phyloP scores from a whole-genome alignment of 2,888 invertebrate genomes.

The Stenotaenia linearis region DNA sequence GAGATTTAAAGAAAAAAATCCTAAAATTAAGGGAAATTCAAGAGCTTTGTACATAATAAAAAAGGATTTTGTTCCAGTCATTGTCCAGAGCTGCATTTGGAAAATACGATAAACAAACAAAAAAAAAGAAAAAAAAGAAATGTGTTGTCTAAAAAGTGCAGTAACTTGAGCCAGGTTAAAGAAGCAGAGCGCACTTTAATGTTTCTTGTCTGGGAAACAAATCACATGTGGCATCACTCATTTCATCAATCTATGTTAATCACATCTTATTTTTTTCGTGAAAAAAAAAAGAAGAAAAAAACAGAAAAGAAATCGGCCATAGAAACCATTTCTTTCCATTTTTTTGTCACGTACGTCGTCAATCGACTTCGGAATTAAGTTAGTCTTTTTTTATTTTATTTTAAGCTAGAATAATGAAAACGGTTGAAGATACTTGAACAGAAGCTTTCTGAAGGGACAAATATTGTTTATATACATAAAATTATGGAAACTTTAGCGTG shows the following conservation, averaged over 20 bases:
- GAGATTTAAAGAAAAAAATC: not conserved
- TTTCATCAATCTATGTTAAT: not conserved
- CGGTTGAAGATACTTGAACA: no score
- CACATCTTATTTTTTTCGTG: not conserved
- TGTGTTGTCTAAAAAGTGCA: no score
- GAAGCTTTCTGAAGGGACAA: no score
- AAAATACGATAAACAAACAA: not conserved
- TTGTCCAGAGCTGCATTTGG: not conserved
- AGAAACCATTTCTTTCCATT: not conserved
- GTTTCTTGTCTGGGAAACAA: not conserved
- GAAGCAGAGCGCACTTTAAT: not conserved
- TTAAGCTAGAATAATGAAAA: no score
- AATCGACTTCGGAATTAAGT: no score
- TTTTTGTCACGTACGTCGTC: not conserved
- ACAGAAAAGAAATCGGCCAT: not conserved
- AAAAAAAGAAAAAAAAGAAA: not conserved
- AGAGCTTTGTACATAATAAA: not conserved
- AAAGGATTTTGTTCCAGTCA: not conserved
- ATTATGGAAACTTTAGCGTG: no score
- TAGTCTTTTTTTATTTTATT: no score
- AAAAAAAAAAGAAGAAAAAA: not conserved
- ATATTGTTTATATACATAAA: no score
- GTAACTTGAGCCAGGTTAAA: not conserved
- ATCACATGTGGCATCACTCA: not conserved
- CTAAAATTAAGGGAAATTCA: not conserved